phyloP scores from a whole-genome alignment of 64 coral and sea anemone genomes.

The Astreopora myriophthalma region DNA sequence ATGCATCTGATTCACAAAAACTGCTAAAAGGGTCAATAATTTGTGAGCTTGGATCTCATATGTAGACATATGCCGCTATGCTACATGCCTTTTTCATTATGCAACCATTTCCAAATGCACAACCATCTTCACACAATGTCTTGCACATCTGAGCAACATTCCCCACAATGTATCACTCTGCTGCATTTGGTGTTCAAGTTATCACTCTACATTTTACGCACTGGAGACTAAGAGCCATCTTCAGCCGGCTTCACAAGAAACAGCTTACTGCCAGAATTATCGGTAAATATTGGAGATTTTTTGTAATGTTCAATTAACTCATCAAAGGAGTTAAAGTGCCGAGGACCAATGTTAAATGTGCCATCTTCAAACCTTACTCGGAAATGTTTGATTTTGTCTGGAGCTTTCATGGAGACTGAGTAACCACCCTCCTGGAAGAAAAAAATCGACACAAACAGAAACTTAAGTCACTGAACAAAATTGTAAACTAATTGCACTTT shows the following conservation, averaged over 20 bases:
- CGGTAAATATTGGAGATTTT: conserved; percentile 90
- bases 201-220: background rate
- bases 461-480: too few species aligned
- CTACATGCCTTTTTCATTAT: too few species aligned
- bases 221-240: background rate
- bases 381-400: conserved; percentile 97
- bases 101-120: too few species aligned
- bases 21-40: too few species aligned
- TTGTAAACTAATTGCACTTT: too few species aligned
- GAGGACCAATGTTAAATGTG: conserved; percentile 86
- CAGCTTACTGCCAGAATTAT: conserved; percentile 85
- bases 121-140: too few species aligned
- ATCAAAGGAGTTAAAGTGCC: conserved; percentile 74
- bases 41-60: too few species aligned
- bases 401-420: conserved; percentile 99
- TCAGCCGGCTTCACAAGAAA: conserved; percentile 89
- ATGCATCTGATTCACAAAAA: too few species aligned
- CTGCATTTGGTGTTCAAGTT: too few species aligned
- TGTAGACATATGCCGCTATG: too few species aligned
- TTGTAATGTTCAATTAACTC: conserved; percentile 98
- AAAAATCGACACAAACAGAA: background rate
- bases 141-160: too few species aligned
- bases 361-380: conserved; percentile 73
- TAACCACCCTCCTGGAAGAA: conserved; percentile 84
- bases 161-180: too few species aligned